Conservation (phyloP, 1,140 invertebrate genomes). For the Stratiolaelaps scimitus region DNA sequence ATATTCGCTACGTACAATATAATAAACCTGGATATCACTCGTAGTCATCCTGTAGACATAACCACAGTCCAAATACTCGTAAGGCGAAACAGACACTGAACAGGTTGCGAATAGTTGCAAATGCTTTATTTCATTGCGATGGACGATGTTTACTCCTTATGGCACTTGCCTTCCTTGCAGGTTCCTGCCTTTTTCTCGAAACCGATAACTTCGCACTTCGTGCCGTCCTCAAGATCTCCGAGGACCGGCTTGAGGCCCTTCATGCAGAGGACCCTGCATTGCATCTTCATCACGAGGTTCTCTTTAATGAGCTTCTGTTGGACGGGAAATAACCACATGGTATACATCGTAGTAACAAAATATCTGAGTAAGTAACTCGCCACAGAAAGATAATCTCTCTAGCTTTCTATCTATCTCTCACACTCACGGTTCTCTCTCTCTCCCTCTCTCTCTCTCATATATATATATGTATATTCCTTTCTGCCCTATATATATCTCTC, state of each 20-base stretch:
- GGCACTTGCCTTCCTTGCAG: neutral
- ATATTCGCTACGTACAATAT: too few relatives aligned
- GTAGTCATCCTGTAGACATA: neutral
- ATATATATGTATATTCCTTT: conserved; percentile 2
- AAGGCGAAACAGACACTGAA: neutral
- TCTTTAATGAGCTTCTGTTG: too few relatives aligned
- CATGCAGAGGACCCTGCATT: neutral
- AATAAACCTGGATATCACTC: neutral
- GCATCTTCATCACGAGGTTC: conserved; percentile 17
- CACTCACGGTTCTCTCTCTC: neutral
- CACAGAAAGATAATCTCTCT: neutral
- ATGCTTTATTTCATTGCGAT: neutral
- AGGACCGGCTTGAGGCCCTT: neutral
- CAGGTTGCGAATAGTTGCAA: neutral
- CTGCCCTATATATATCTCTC: too few relatives aligned
- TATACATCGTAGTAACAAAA: neutral
- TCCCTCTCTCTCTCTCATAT: neutral
- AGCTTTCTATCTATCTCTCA: neutral
- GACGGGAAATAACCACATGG: neutral
- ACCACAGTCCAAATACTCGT: neutral
- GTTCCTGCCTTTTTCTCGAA: neutral
- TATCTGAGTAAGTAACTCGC: neutral
- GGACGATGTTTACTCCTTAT: neutral
- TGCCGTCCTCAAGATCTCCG: neutral
- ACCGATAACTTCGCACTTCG: neutral